Evolutionary conservation across 2,888 invertebrate genomes (phyloP).

Genomic region (Copidosoma aretas): DNA sequence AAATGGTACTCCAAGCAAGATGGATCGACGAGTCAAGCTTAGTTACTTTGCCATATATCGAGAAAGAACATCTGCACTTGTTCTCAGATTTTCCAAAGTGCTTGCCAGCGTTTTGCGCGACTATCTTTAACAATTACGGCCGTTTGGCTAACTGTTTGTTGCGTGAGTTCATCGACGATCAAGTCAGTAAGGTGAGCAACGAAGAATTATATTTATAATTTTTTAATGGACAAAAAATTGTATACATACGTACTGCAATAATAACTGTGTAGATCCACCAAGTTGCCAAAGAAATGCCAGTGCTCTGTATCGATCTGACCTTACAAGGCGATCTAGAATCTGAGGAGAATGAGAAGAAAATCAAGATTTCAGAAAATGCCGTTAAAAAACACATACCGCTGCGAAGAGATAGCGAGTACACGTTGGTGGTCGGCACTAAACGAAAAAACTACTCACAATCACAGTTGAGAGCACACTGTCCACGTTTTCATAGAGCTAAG

Average conservation of each 20-base stretch:
- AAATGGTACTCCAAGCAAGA: conserved; percentile 89
- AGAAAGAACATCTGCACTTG: conserved; percentile 69
- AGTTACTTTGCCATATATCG: conserved; percentile 79
- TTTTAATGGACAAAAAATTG: too few relatives aligned
- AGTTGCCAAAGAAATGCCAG: conserved; percentile 57
- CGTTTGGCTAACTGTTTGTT: conserved; percentile 67
- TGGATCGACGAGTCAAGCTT: conserved; percentile 82
- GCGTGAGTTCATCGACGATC: conserved; percentile 71
- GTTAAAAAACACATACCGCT: conserved; percentile 44
- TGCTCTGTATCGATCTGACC: conserved; percentile 50
- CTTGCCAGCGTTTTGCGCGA: conserved; percentile 69
- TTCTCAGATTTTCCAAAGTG: conserved; percentile 61
- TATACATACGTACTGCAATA: conserved; percentile 4
- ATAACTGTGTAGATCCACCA: conserved; percentile 51
- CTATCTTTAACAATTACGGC: conserved; percentile 68
- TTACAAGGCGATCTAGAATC: conserved; percentile 46
- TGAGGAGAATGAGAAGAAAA: conserved; percentile 38
- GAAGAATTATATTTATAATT: too few relatives aligned
- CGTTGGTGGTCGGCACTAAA: conserved; percentile 67
- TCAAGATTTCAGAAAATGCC: conserved; percentile 37
- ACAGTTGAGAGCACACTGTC: conserved; percentile 73
- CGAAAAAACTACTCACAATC: conserved; percentile 67
- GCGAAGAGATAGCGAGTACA: conserved; percentile 69
- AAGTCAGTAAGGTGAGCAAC: conserved; percentile 72
- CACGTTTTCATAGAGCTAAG: conserved; percentile 90